Conservation (phyloP, 2,888 invertebrate genomes). For the Conops quadrifasciatus region DNA sequence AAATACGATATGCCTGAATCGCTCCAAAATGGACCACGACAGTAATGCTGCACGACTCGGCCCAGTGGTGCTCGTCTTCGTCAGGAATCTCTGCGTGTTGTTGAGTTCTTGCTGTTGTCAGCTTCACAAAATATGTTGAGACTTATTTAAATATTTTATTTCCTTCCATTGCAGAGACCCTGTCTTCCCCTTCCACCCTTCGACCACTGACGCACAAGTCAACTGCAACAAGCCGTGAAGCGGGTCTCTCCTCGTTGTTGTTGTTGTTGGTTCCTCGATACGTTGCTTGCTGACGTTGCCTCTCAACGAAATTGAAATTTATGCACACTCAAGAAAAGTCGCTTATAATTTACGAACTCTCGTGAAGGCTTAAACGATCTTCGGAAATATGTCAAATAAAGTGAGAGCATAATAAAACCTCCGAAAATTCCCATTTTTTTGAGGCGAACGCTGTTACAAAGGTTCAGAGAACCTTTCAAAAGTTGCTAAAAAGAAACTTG, state of each 20-base stretch:
- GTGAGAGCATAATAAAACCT: no score
- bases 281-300: not conserved
- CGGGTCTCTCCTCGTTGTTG: not conserved
- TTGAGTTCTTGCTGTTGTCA: constrained; percentile 27
- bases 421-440: no score
- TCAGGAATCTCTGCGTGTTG: constrained; percentile 32
- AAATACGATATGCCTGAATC: constrained; percentile 35
- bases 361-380: no score
- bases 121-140: constrained; percentile 11
- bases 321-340: constrained; percentile 27
- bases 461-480: no score
- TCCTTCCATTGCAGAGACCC: not conserved
- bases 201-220: not conserved
- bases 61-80: constrained; percentile 24
- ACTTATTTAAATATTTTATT: constrained; percentile 40
- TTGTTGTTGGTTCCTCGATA: not conserved
- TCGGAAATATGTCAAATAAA: no score
- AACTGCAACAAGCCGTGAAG: no score
- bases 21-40: not conserved
- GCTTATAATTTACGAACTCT: no score
- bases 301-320: constrained; percentile 19
- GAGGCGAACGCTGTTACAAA: no score
- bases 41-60: not conserved
- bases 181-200: no score
- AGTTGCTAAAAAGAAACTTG: no score